These are phyloP conservation scores for crab-eating macaque (Macaca fascicularis) DNA, from an alignment of 2,113 vertebrate species.

Conservation along the genomic window DNA sequence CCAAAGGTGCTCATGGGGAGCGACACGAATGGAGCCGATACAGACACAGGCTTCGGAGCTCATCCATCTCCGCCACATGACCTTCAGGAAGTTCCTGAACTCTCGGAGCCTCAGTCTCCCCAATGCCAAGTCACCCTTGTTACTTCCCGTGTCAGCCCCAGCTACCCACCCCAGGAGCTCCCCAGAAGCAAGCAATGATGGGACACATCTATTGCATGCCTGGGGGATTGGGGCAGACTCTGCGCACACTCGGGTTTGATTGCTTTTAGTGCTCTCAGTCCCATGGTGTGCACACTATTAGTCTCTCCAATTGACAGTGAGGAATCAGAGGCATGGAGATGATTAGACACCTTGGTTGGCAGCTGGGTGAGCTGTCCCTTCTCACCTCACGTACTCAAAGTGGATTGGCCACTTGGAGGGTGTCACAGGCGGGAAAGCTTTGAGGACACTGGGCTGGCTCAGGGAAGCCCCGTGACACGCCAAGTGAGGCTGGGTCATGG, in stretches of 20 bases:
- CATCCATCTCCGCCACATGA: accelerated
- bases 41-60: background rate
- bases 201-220: background rate
- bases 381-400: background rate
- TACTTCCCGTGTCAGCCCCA: background rate
- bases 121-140: background rate
- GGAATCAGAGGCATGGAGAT: background rate
- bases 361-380: background rate
- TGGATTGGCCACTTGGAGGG: background rate
- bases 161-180: too few species aligned
- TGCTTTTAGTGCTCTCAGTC: background rate
- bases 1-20: too few species aligned
- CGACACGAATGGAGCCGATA: accelerated
- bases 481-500: background rate
- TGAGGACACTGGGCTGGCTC: background rate
- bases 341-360: accelerated
- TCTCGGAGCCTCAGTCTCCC: background rate
- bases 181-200: background rate
- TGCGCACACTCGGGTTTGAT: accelerated
- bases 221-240: background rate
- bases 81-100: background rate
- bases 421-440: background rate
- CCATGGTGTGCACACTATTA: accelerated
- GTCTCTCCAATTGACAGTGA: background rate
- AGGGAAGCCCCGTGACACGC: background rate